phyloP scores from a whole-genome alignment of 1,140 invertebrate genomes.

The Tachypleus tridentatus region DNA sequence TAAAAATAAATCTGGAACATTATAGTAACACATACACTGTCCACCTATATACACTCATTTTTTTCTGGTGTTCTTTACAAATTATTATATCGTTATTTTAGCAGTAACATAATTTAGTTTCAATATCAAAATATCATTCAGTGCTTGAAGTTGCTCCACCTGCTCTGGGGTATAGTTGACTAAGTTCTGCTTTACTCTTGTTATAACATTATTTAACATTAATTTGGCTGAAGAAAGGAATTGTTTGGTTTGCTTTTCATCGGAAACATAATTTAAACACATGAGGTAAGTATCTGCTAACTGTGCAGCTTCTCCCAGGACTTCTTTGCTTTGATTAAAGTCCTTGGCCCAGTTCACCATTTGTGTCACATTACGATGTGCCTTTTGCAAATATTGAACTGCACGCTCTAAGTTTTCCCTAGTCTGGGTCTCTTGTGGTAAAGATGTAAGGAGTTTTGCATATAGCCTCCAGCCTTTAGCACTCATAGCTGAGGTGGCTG shows the following conservation, averaged over 20 bases:
- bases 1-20: no score
- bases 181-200: not conserved
- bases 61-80: no score
- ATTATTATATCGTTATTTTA: no score
- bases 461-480: conserved; percentile 66
- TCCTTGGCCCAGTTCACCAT: conserved; percentile 46
- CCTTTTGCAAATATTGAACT: conserved; percentile 42
- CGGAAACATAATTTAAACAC: not conserved
- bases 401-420: conserved; percentile 36
- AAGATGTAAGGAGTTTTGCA: conserved; percentile 42
- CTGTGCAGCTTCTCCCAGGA: conserved; percentile 26
- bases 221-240: conserved; percentile 11
- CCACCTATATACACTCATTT: no score
- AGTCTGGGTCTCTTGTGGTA: conserved; percentile 27
- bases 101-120: no score
- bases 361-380: conserved; percentile 39
- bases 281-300: conserved; percentile 30
- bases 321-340: conserved; percentile 26
- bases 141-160: no score
- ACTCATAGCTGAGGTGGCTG: conserved; percentile 48
- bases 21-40: no score
- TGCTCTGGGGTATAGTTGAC: not conserved
- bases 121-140: no score
- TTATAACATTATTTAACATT: conserved; percentile 9
- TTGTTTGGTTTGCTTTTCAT: conserved; percentile 6